Percentiles rank a stretch among this genome's conserved stretches.
phyloP scores from a whole-genome alignment of 2,888 invertebrate genomes.

The Harpagoxenus sublaevis region DNA sequence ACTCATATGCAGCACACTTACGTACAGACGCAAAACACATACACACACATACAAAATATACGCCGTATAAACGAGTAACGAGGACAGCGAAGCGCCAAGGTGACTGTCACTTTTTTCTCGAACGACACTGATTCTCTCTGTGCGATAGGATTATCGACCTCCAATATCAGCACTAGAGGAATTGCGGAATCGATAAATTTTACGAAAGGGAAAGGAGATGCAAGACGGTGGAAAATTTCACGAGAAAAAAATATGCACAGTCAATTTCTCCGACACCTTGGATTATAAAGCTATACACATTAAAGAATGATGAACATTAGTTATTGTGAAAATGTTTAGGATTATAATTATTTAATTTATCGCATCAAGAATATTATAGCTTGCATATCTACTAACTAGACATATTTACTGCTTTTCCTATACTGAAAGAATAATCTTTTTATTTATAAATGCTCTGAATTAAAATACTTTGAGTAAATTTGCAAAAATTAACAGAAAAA shows the following conservation, averaged over 20 bases:
- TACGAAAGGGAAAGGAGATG: not conserved
- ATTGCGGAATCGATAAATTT: slow-evolving; percentile 26
- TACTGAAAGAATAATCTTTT: not conserved
- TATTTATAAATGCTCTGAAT: not conserved
- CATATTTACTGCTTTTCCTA: not conserved
- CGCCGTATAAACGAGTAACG: slow-evolving; percentile 15
- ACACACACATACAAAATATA: not conserved
- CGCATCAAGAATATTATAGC: not conserved
- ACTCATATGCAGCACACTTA: slow-evolving; percentile 12
- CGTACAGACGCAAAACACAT: not conserved
- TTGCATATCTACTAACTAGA: not conserved
- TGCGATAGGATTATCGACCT: slow-evolving; percentile 57
- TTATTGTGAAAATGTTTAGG: not conserved
- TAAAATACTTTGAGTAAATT: not conserved
- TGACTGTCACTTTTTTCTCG: slow-evolving; percentile 76
- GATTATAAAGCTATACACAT: not conserved
- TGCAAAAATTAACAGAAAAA: not conserved
- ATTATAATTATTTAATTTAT: not conserved
- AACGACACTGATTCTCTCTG: slow-evolving; percentile 67
- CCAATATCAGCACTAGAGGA: not conserved
- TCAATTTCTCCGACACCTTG: not conserved
- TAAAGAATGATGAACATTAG: not conserved
- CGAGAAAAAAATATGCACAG: not conserved
- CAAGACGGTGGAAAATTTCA: not conserved
- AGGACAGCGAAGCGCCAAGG: slow-evolving; percentile 64